Percentiles rank a stretch among this genome's conserved stretches.
These are phyloP conservation scores for Orchestia grillus DNA, from an alignment of 1,140 invertebrate genomes.

Conservation along the genomic window DNA sequence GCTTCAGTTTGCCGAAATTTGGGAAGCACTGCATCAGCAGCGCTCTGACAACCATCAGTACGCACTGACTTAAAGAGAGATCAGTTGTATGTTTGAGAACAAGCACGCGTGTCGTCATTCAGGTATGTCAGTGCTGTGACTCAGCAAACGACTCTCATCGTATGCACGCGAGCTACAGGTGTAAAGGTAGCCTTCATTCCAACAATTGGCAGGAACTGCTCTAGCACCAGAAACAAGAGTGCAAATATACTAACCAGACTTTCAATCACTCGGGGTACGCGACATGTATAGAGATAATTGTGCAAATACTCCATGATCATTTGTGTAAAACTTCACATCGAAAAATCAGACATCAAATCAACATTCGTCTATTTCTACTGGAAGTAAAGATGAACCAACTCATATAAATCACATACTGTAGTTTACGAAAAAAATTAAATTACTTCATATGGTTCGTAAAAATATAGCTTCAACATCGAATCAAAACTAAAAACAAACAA, in stretches of 20 bases:
- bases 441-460: neutral
- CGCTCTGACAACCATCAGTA: neutral
- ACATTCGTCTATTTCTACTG: neutral
- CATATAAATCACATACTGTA: neutral
- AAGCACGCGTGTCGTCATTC: neutral
- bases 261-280: too few species aligned
- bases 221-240: neutral
- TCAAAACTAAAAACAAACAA: too few species aligned
- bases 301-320: neutral
- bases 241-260: neutral
- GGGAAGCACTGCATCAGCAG: neutral
- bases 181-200: neutral
- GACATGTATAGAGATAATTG: neutral
- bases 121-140: neutral
- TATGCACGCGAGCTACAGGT: neutral
- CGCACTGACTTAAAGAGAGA: neutral
- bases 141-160: neutral
- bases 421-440: neutral
- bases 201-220: neutral
- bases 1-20: neutral
- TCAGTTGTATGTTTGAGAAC: neutral
- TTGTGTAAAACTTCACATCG: neutral
- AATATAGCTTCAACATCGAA: too few species aligned
- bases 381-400: neutral
- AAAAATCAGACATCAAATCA: neutral